A percentile compares a stretch with the other conserved stretches of the same genome.
Conservation (phyloP, 2,888 invertebrate genomes). For the Torymus aiolomorphi region DNA sequence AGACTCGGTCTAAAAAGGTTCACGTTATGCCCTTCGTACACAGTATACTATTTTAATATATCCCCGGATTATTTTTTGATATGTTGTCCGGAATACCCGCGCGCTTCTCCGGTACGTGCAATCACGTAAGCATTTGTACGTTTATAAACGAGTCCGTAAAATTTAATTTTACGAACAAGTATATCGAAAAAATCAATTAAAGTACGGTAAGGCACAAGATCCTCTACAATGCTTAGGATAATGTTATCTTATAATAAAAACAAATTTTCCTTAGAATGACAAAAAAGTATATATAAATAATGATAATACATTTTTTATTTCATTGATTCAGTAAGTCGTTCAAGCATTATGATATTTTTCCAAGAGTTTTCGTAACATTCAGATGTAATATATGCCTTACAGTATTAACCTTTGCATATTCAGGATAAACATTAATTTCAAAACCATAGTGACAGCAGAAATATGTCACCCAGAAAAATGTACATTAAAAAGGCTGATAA, state of each 20-base stretch:
- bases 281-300: conserved; percentile 76
- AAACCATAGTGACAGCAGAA: not conserved
- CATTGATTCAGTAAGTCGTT: conserved; percentile 36
- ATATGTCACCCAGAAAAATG: conserved; percentile 9
- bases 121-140: no score
- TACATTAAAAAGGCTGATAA: not conserved
- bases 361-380: conserved; percentile 3
- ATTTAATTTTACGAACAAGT: no score
- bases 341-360: conserved; percentile 40
- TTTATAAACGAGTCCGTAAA: no score
- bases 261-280: conserved; percentile 75
- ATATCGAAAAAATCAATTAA: conserved; percentile 75
- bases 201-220: conserved; percentile 71
- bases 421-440: conserved; percentile 6
- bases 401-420: not conserved
- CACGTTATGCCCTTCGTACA: no score
- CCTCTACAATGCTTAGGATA: conserved; percentile 75
- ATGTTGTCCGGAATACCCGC: no score
- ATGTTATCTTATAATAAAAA: conserved; percentile 76
- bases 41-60: no score
- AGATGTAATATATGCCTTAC: conserved; percentile 9
- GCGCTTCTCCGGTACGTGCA: no score
- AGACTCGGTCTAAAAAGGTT: no score
- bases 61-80: no score
- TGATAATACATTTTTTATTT: conserved; percentile 71